Evolutionary conservation across 2,888 invertebrate genomes (phyloP), one percentile per base, ranked within the genome.

Genomic region (Trichacis sp.): DNA sequence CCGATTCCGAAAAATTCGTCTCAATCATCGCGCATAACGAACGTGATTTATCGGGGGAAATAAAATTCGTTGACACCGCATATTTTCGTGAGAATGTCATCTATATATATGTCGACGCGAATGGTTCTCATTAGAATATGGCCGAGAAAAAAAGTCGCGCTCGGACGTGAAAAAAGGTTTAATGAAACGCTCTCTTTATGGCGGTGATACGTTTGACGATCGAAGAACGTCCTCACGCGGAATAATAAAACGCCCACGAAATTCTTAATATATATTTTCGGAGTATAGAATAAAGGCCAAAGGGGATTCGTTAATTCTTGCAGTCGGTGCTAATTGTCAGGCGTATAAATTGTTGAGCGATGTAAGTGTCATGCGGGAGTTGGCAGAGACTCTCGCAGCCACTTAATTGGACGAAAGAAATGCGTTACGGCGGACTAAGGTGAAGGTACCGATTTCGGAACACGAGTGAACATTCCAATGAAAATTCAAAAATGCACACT

Each of bases 291-390:
- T 57, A 61, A 58, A 64, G 55, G 51, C 52, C 51, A 48, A 43
- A 48, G 56, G 45, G 57, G 56, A 66, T 67, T 68, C 56, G 64
- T 70, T 71, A 71, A 72, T 73, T 64, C 60, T 50, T 53, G 60
- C 43, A 56, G 57, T 53, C 57, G 64, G 65, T 49, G 71, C 77
- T 78, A 79, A 78, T 79, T 79, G 78, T 78, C 78, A 79, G 78
- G 72, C 75, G 72, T 72, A 76, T 76, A 78, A 77, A 79, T 77
- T 70, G 76, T 69, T 68, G 69, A 70, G 70, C 60, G 64, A 68
- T 68, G 69, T 48, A 60, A 63, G 59, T 60, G 68, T 52, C 58
- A 51, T 48, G 63, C 68, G 63, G 64, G 60, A 58, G 62, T 71
- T 69, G 69, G 60, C 66, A 60, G 51, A 33, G 30, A 53, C 45